Percentiles rank a stretch among this genome's conserved stretches.
Conservation (phyloP, 2,888 invertebrate species). For the Ichneumon xanthorius region DNA sequence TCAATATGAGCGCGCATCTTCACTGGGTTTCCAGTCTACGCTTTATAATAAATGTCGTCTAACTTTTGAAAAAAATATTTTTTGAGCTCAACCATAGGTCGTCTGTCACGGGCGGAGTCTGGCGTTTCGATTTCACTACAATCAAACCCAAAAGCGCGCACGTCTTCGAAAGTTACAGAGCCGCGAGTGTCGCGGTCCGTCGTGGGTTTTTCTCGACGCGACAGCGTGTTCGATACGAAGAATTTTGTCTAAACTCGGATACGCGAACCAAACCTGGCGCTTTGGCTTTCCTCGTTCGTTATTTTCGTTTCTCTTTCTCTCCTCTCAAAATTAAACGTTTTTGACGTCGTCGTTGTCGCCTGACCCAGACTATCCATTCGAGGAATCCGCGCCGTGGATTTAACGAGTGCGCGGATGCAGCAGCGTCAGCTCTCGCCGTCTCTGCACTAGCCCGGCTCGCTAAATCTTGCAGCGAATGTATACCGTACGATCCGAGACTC, state of each 20-base stretch:
- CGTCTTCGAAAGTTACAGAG: too few species aligned
- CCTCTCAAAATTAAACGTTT: conserved; percentile 58
- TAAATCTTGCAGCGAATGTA: conserved; percentile 42
- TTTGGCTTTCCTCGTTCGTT: conserved; percentile 31
- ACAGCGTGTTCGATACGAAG: background rate
- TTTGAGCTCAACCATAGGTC: too few species aligned
- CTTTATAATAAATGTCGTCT: too few species aligned
- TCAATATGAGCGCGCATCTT: too few species aligned
- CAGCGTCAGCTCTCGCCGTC: conserved; percentile 46
- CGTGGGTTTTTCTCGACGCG: too few species aligned
- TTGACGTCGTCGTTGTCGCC: conserved; percentile 55
- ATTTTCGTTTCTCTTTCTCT: conserved; percentile 17
- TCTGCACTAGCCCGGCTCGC: conserved; percentile 46
- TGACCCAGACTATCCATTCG: conserved; percentile 61
- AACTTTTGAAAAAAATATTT: too few species aligned
- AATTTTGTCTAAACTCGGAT: background rate
- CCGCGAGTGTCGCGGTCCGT: too few species aligned
- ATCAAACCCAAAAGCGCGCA: too few species aligned
- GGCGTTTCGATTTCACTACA: too few species aligned
- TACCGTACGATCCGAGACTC: conserved; percentile 36
- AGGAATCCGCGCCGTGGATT: conserved; percentile 51
- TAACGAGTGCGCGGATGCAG: conserved; percentile 62
- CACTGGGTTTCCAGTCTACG: too few species aligned
- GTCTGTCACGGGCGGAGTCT: too few species aligned
- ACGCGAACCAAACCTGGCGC: conserved; percentile 8